phyloP scores from a whole-genome alignment of 2,113 vertebrate species.

The Romanogobio albipinnatus region DNA sequence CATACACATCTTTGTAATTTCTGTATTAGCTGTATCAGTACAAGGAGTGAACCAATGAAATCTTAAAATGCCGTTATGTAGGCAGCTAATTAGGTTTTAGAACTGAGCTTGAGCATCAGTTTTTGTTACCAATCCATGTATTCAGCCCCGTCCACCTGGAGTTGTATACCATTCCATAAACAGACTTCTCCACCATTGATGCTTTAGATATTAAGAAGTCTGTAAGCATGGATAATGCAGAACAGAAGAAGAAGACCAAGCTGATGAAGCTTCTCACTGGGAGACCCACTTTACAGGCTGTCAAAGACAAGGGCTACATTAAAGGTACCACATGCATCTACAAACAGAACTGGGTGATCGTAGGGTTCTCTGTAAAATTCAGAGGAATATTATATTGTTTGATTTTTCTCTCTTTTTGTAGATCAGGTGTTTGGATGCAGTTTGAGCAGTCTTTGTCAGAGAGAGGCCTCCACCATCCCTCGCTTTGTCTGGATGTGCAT shows the following conservation, averaged over 20 bases:
- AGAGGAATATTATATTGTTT: neutral
- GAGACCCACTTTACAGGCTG: conserved; percentile 91
- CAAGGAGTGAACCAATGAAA: too few species aligned
- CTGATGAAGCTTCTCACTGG: conserved; percentile 95
- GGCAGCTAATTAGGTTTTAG: too few species aligned
- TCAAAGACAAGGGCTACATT: conserved; percentile 96
- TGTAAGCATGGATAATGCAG: conserved; percentile 83
- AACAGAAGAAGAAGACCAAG: conserved; percentile 93
- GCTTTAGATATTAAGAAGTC: conserved; percentile 82
- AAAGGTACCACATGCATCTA: conserved; percentile 79
- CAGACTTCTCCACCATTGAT: conserved; percentile 42
- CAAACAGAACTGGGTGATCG: neutral
- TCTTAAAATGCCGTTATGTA: too few species aligned
- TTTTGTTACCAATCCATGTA: neutral
- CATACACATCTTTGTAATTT: too few species aligned
- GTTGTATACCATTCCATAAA: neutral
- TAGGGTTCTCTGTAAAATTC: neutral
- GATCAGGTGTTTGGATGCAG: conserved; percentile 96
- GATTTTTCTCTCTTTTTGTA: conserved; percentile 58
- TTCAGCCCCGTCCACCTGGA: neutral
- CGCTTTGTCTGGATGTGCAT: conserved; percentile 90
- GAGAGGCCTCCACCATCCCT: conserved; percentile 87
- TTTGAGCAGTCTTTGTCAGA: conserved; percentile 87
- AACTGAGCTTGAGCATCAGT: neutral
- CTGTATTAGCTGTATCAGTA: too few species aligned